These are phyloP conservation scores for Graptemys geographica DNA, from an alignment of 2,797 vertebrate genomes.

Conservation along the genomic window DNA sequence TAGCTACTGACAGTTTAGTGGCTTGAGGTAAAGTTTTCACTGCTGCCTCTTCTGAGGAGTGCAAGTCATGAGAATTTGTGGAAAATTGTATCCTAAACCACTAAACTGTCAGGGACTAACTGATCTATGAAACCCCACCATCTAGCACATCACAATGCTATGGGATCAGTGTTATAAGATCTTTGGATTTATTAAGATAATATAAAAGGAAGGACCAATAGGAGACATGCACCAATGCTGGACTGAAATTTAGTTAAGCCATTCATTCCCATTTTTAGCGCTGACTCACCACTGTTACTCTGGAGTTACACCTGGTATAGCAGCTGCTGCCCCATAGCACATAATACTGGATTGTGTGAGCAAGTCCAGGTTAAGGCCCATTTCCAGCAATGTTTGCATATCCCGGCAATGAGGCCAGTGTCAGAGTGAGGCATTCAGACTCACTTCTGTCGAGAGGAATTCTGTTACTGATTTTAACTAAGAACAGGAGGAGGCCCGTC, in stretches of 20 bases:
- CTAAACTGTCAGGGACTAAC: not conserved
- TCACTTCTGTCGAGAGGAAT: not conserved
- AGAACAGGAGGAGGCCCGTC: not conserved
- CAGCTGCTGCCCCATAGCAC: not conserved
- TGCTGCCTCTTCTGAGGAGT: not conserved
- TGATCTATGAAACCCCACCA: not conserved
- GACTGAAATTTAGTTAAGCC: not conserved
- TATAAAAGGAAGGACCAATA: not conserved
- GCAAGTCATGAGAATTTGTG: not conserved
- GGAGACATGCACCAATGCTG: not conserved
- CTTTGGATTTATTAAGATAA: not conserved
- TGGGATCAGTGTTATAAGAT: not conserved
- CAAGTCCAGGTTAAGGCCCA: not conserved
- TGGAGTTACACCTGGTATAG: not conserved
- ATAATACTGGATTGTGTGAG: not conserved
- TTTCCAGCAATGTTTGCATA: not conserved
- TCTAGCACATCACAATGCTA: not conserved
- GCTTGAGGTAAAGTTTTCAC: not conserved
- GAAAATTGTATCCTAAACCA: not conserved
- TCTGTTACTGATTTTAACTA: not conserved
- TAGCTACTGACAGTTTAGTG: not conserved
- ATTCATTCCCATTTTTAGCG: not conserved
- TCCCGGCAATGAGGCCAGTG: not conserved
- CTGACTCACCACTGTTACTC: not conserved
- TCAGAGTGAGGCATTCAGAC: not conserved